A percentile compares a stretch with the other conserved stretches of the same genome.
These are phyloP conservation scores for Cyanoramphus novaezelandiae DNA, from an alignment of 2,113 vertebrate species.

Conservation along the genomic window DNA sequence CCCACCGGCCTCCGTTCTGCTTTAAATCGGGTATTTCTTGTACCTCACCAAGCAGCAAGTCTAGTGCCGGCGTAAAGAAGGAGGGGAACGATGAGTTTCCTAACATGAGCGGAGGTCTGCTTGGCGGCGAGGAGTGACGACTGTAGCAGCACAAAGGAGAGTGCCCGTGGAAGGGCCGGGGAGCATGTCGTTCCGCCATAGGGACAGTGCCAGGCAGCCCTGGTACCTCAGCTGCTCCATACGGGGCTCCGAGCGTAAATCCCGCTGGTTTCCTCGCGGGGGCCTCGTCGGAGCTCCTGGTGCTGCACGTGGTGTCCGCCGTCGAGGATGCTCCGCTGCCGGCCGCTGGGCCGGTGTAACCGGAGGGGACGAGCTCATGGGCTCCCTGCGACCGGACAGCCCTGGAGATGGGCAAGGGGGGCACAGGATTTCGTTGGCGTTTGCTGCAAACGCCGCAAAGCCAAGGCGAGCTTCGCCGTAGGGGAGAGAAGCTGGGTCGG, in stretches of 20 bases:
- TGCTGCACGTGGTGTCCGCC: neutral
- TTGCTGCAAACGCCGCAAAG: neutral
- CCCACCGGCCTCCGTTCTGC: neutral
- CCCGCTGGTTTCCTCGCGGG: too few relatives aligned
- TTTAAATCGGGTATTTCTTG: neutral
- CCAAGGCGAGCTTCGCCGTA: neutral
- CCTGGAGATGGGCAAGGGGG: neutral
- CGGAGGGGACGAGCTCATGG: neutral
- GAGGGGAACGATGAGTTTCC: rapidly evolving
- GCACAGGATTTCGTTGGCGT: neutral
- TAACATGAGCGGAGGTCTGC: neutral
- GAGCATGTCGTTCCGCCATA: rapidly evolving
- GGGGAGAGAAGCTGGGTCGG: neutral
- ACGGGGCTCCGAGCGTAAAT: neutral
- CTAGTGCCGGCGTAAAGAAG: neutral
- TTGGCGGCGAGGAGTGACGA: neutral
- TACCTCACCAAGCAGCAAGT: neutral
- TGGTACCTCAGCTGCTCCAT: neutral
- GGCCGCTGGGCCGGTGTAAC: neutral
- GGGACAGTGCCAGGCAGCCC: neutral
- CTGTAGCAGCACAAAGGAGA: neutral
- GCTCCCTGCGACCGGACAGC: neutral
- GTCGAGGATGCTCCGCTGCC: neutral
- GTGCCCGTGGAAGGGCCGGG: neutral
- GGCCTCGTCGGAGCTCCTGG: neutral